Conservation (phyloP, 2,113 vertebrate genomes). For the Neolamprologus sp. region DNA sequence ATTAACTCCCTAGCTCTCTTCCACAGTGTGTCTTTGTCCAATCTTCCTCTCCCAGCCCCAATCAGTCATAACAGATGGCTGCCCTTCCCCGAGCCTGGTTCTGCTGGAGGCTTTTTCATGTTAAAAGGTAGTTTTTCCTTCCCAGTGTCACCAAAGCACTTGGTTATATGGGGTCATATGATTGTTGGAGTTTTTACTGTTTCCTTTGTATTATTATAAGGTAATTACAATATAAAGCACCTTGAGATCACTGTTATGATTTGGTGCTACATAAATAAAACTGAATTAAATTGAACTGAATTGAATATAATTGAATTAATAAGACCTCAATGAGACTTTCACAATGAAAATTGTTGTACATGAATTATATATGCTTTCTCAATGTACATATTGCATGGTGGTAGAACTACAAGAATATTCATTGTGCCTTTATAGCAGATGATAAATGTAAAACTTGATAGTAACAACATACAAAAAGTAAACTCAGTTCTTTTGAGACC, state of each 20-base stretch:
- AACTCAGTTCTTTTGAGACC: not conserved
- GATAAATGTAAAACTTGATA: not conserved
- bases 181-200: not conserved
- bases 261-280: not conserved
- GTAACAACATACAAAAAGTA: not conserved
- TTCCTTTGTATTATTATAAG: not conserved
- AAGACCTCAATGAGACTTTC: not conserved
- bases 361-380: not conserved
- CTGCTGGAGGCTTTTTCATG: not conserved
- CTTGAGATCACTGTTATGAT: not conserved
- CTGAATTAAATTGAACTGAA: not conserved
- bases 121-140: not conserved
- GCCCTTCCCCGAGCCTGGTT: not conserved
- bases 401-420: not conserved
- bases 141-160: not conserved
- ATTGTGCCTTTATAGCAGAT: not conserved
- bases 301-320: not conserved
- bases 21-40: not conserved
- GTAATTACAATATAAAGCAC: not conserved
- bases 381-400: not conserved
- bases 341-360: not conserved
- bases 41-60: not conserved
- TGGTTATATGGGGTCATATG: not conserved
- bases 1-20: not conserved
- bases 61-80: not conserved